These are phyloP conservation scores for Plebejus melissa DNA, from an alignment of 2,888 invertebrate genomes.

Conservation along the genomic window DNA sequence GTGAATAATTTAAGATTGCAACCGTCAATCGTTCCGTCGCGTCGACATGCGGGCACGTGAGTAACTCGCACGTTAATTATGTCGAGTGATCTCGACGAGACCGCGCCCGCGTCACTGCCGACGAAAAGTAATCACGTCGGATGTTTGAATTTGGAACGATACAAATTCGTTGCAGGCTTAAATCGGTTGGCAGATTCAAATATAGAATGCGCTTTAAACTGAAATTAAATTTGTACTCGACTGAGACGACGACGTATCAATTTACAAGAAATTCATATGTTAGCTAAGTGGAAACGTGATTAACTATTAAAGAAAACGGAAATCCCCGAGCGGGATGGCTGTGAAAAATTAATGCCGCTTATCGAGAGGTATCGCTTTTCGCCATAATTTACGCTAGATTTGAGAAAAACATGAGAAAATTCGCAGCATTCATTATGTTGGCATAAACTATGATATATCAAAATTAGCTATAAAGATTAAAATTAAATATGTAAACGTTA, in stretches of 20 bases:
- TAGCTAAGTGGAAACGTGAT: slow-evolving; percentile 23
- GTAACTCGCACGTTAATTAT: slow-evolving; percentile 73
- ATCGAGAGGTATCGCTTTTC: not conserved
- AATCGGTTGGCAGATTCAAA: slow-evolving; percentile 32
- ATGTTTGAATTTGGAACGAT: slow-evolving; percentile 55
- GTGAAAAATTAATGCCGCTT: slow-evolving; percentile 6
- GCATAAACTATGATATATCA: too few relatives aligned
- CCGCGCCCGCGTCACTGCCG: slow-evolving; percentile 41
- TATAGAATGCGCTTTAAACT: slow-evolving; percentile 28
- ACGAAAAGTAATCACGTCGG: slow-evolving; percentile 55
- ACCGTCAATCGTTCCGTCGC: slow-evolving; percentile 56
- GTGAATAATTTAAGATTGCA: slow-evolving; percentile 47
- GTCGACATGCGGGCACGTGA: slow-evolving; percentile 71
- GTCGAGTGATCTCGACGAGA: slow-evolving; percentile 65
- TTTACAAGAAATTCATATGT: slow-evolving; percentile 14
- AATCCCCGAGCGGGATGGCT: slow-evolving; percentile 15
- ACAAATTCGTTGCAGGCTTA: slow-evolving; percentile 37
- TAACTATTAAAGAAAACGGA: slow-evolving; percentile 14
- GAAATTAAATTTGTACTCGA: not conserved
- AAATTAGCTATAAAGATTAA: too few relatives aligned
- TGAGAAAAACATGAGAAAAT: not conserved
- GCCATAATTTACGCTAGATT: not conserved
- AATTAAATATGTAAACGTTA: too few relatives aligned
- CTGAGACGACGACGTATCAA: not conserved
- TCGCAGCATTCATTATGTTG: too few relatives aligned